A percentile compares a stretch with the other conserved stretches of the same genome.
Conservation (phyloP, 2,888 invertebrate genomes). For the Agonopterix subpropinquella region DNA sequence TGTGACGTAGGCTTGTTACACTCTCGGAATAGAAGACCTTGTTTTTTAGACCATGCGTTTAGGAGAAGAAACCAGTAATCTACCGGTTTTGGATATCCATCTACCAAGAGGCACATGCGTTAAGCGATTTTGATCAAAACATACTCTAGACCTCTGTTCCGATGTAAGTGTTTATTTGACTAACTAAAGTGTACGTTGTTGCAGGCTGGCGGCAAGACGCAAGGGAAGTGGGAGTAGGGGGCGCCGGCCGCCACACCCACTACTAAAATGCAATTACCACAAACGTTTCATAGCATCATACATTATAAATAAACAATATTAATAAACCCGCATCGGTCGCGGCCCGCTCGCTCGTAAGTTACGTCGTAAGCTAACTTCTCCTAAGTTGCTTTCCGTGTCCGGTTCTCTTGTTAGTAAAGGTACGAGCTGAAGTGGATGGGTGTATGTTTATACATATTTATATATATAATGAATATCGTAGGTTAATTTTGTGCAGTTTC, state of each 20-base stretch:
- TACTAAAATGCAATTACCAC: slow-evolving; percentile 60
- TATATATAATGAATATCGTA: slow-evolving; percentile 72
- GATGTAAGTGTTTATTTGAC: neutral
- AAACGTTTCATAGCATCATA: slow-evolving; percentile 42
- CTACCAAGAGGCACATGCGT: no score
- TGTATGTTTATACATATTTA: slow-evolving; percentile 67
- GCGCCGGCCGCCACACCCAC: slow-evolving; percentile 44
- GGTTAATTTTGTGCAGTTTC: slow-evolving; percentile 70
- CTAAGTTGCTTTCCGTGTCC: slow-evolving; percentile 57
- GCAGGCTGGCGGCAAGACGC: slow-evolving; percentile 52
- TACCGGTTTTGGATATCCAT: no score
- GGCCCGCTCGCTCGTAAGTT: slow-evolving; percentile 3
- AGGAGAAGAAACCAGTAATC: no score
- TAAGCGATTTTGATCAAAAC: no score
- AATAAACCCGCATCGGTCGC: neutral
- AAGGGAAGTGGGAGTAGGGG: slow-evolving; percentile 31
- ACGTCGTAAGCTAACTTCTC: slow-evolving; percentile 49
- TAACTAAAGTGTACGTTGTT: slow-evolving; percentile 3
- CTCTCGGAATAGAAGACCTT: no score
- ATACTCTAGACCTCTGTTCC: no score
- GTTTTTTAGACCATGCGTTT: no score
- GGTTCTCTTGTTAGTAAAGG: slow-evolving; percentile 43
- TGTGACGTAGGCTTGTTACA: no score
- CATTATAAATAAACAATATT: neutral
- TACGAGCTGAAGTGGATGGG: slow-evolving; percentile 39